Base-by-base conservation (phyloP, 2,113 vertebrate genomes). In the Eubucco bourcierii region DNA sequence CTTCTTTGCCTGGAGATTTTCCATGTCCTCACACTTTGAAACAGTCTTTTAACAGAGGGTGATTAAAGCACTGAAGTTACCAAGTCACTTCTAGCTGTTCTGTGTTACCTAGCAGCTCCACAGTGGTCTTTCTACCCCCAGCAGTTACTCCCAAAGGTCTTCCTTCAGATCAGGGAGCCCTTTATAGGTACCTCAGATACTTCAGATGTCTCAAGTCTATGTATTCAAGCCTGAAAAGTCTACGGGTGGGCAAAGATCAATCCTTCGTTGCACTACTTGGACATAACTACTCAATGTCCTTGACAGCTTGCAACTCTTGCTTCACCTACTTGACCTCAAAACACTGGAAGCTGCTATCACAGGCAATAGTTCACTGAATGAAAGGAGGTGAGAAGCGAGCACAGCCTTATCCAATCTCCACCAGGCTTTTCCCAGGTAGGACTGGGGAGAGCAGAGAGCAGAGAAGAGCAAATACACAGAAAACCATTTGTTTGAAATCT, bases 401-500 rank as follows among this genome's bases (percentile, higher is more conserved):
- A 10, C 0, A 7, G 23, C 13, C 41, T 20, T 37, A 20, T 3
- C 68, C 44, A 46, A 2, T 7, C 31, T 33, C n/a, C 23, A 1
- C 10, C 74, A 81, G 33, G 61, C 33, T 41, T 33, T 41, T 12
- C 31, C 53, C 39, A 65, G 63, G 65, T 29, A 76, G 70, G 50
- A 24, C 63, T 15, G 63, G 59, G 34, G 63, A 65, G 46, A 39
- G 83, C 73, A 61, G 77, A 55, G 55, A 88, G 58, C 63, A 72
- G 55, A 61, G n/a, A 70, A 83, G 66, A 94, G 31, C 5, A 1
- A 84, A 44, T 0, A 8, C 74, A 95, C 89, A 96, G 95, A 96
- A 96, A 95, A 60, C 64, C 90, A 87, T 83, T 95, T 96, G 94
- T 95, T 74, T 71, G 47, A 71, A 79, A 94, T 87, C 34, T 78